phyloP scores from a whole-genome alignment of 64 coral and sea anemone genomes.

The Pocillopora damicornis region DNA sequence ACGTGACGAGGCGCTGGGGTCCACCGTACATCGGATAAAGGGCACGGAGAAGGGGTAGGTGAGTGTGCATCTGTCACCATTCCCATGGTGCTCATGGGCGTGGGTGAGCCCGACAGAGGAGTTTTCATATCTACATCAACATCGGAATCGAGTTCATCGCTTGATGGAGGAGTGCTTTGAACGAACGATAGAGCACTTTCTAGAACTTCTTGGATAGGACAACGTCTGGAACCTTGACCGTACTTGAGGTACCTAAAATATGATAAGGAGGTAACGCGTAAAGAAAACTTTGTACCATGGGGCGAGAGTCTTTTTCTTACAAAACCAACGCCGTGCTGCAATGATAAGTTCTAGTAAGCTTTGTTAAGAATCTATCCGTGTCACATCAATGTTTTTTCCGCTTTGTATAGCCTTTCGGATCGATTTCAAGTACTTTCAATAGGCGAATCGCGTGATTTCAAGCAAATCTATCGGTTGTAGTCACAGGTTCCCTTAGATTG shows the following conservation, averaged over 20 bases:
- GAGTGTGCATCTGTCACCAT: neutral
- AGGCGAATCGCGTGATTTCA: too few relatives aligned
- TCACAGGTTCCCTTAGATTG: too few relatives aligned
- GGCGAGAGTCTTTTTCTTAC: too few relatives aligned
- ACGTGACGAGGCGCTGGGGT: constrained; percentile 64
- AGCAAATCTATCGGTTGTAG: too few relatives aligned
- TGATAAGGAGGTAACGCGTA: neutral
- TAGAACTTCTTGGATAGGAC: constrained; percentile 65
- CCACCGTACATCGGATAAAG: constrained; percentile 25
- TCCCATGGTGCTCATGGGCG: constrained; percentile 17
- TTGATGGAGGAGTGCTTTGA: constrained; percentile 46
- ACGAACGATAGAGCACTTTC: constrained; percentile 68
- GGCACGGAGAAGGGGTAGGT: constrained; percentile 1
- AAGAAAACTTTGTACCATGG: neutral
- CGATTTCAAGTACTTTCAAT: too few relatives aligned
- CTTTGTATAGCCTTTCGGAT: too few relatives aligned
- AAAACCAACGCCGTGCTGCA: too few relatives aligned
- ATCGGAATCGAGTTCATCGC: constrained; percentile 45
- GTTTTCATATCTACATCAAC: constrained; percentile 74
- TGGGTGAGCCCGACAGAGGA: constrained; percentile 49
- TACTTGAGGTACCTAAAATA: constrained; percentile 65
- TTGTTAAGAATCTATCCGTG: too few relatives aligned
- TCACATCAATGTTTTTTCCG: too few relatives aligned
- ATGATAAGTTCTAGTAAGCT: too few relatives aligned
- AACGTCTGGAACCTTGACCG: constrained; percentile 45